Base-by-base conservation (phyloP, 1,140 invertebrate genomes). In the Drosophila chauvacae region DNA sequence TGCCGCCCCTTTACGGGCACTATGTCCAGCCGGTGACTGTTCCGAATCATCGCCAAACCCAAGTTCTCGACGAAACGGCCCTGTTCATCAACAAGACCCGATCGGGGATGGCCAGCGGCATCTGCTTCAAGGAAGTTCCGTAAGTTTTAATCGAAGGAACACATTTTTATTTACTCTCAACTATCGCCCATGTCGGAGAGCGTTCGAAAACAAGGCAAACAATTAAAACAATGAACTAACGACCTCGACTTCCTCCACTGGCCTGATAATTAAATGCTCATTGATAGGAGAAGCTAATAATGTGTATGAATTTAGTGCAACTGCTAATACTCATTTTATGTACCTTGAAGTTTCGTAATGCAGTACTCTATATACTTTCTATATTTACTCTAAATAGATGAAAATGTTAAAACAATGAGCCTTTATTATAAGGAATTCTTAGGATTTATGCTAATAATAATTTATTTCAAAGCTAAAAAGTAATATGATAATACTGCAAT, bases 61-160 rank as follows among this genome's bases (percentile, higher is more conserved):
- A 77, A 23, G 28, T 91, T 18, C 55, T 91, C 6, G 91, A 92
- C 44, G 77, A 85, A 44, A 91, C 82, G 9, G 88, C 88, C 9
- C 64, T 90, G 51, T 92, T 92, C 41, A 84, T 92, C 41, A 92
- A 92, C 47, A 85, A 88, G 48, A 92, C 91, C 9, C 61, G 90
- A 13, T 79, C 90, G 10, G 59, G 61, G 6, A 92, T 92, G 82
- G 91, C 91, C 50, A 90, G 82, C 59, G 94, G 94, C 30, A 92
- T 94, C 3, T 94, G 94, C 69, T 94, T 93, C 61, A 93, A 92
- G 44, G 94, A 94, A 93, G 94, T 94, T 4, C 93, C 93, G 94
- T 94, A 92, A 93, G 94, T 94, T 33, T 37, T 18, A 44, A 55
- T 35, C 62, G 23, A 16, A 13, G 16, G 28, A 41, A 39, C 42